Evolutionary conservation across 2,888 invertebrate genomes (phyloP), one percentile per base, ranked within the genome.

Genomic region (Apoda limacodes): DNA sequence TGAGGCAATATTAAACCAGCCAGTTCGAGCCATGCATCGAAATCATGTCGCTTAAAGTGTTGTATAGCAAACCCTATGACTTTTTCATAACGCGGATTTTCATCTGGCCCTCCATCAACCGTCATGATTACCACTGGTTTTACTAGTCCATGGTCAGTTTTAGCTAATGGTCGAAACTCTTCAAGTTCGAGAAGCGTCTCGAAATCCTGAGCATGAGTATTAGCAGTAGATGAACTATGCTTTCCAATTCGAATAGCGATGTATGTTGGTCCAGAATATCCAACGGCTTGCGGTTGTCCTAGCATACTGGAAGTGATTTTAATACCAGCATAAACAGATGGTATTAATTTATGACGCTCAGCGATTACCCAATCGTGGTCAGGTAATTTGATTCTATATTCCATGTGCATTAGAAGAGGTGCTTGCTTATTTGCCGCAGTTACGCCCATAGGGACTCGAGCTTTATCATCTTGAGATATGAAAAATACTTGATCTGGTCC

Each of bases 211-310:
- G 46, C 48, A 42, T 49, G 45, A 38, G 45, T 46, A 25, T 41
- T 39, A 27, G 45, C 46, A 32, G 40, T 48, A 26, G 46, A 50
- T 22, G 46, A 48, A 27, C 22, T 26, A 42, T 49, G 46, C 29
- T 57, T 45, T 36, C 46, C 48, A 34, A 45, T 46, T 33, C 44
- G 13, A 31, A 44, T 47, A 17, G 62, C 53, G 22, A 71, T 47
- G 43, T 60, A 64, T 29, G 67, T 72, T 28, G 71, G 67, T 9
- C 68, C 71, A 32, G 48, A 52, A 35, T 61, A 62, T 15, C 47
- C 30, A 14, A 68, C 60, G n/a, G n/a, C n/a, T n/a, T n/a, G n/a
- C n/a, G n/a, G n/a, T n/a, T n/a, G n/a, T n/a, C n/a, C n/a, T n/a
- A 26, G 58, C 56, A 46, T 57, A 28, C 17, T 37, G 12, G 15